These are phyloP conservation scores for Epicauta chinensis DNA, from an alignment of 1,140 invertebrate genomes.

Conservation along the genomic window DNA sequence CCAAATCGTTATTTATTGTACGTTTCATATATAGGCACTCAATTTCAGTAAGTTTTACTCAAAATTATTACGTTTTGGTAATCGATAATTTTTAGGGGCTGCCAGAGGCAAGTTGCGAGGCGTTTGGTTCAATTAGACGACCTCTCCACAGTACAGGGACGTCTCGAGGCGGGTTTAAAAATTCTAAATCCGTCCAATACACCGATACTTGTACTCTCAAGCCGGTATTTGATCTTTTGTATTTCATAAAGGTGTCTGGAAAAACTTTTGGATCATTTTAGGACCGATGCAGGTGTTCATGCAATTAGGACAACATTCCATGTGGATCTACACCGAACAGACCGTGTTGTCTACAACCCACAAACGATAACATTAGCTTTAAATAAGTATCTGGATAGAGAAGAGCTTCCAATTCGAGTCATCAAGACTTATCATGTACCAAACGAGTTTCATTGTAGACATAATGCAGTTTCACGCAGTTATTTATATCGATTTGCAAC, in stretches of 20 bases:
- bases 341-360: constrained; percentile 46
- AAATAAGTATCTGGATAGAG: constrained; percentile 53
- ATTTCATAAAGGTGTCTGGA: constrained; percentile 4
- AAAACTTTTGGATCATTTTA: constrained; percentile 37
- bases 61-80: constrained; percentile 4
- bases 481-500: constrained; percentile 61
- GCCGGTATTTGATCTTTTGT: constrained; percentile 49
- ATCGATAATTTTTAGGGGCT: constrained; percentile 42
- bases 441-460: constrained; percentile 54
- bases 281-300: constrained; percentile 69
- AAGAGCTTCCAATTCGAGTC: constrained; percentile 50
- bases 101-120: constrained; percentile 46
- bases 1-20: constrained; percentile 46
- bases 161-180: constrained; percentile 53
- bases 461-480: constrained; percentile 52
- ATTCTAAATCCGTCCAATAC: constrained; percentile 45
- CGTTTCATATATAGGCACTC: constrained; percentile 56
- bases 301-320: constrained; percentile 57
- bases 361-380: constrained; percentile 42
- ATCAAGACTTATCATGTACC: constrained; percentile 50
- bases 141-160: constrained; percentile 56
- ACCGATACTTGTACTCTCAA: constrained; percentile 51
- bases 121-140: constrained; percentile 40
- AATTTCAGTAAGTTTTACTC: constrained; percentile 49
- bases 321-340: constrained; percentile 50